A percentile compares a stretch with the other conserved stretches of the same genome.
Evolutionary conservation across 2,888 invertebrate species (phyloP).

Genomic region (Linnaemya vulpina): DNA sequence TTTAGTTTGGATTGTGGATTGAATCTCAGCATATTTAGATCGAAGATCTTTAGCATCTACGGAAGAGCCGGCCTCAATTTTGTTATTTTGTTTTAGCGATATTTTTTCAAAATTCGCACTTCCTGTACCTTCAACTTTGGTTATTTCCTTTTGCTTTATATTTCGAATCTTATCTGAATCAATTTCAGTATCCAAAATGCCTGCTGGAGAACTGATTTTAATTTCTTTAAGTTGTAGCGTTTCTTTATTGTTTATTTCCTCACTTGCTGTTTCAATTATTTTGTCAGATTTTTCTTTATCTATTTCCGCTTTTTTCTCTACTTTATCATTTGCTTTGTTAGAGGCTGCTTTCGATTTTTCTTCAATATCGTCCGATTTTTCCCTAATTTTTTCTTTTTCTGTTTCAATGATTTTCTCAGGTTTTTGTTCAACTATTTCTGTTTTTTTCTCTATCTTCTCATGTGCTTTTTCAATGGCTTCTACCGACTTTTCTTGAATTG

Average conservation of each 20-base stretch:
- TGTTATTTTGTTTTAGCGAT: too few relatives aligned
- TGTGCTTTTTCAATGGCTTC: background rate
- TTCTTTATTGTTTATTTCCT: background rate
- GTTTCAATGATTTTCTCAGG: background rate
- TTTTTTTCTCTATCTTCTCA: background rate
- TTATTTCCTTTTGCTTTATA: background rate
- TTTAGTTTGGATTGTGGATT: too few relatives aligned
- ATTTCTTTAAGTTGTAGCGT: background rate
- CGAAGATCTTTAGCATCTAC: too few relatives aligned
- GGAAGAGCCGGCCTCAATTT: background rate
- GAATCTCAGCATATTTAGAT: too few relatives aligned
- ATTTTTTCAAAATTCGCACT: too few relatives aligned
- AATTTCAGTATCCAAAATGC: background rate
- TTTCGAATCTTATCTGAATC: background rate
- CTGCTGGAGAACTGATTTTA: background rate
- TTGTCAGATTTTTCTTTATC: background rate
- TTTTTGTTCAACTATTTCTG: background rate
- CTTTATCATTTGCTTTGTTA: background rate
- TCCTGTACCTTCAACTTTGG: too few relatives aligned
- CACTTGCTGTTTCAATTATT: background rate
- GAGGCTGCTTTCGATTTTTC: background rate
- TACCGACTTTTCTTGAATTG: background rate
- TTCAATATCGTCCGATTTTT: background rate
- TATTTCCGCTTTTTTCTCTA: background rate
- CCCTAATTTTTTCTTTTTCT: background rate